Evolutionary conservation across 2,113 vertebrate species (phyloP).

Genomic region (pig (Sus scrofa)): T2T-Sscrofa CM000820.6:74626501-74627000

Average conservation of each 20-base stretch:
- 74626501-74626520: constrained; percentile 79
- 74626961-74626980: constrained; percentile 68
- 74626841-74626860: constrained; percentile 71
- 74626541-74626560: constrained; percentile 73
- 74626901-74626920: constrained; percentile 76
- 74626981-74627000: constrained; percentile 55
- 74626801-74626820: constrained; percentile 71
- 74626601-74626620: constrained; percentile 67
- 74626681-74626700: constrained; percentile 74
- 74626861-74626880: constrained; percentile 32
- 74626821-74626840: constrained; percentile 65
- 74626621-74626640: constrained; percentile 66
- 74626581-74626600: constrained; percentile 54
- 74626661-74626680: constrained; percentile 73
- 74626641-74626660: constrained; percentile 60
- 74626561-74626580: constrained; percentile 72
- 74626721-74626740: constrained; percentile 52
- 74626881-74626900: constrained; percentile 18
- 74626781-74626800: constrained; percentile 64
- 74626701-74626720: constrained; percentile 66
- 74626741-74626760: constrained; percentile 72
- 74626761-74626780: constrained; percentile 66
- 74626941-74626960: constrained; percentile 35
- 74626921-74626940: constrained; percentile 64
- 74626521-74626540: constrained; percentile 71